Base-by-base conservation (phyloP, 2,888 invertebrate species). In the Hyposoter didymator region DNA sequence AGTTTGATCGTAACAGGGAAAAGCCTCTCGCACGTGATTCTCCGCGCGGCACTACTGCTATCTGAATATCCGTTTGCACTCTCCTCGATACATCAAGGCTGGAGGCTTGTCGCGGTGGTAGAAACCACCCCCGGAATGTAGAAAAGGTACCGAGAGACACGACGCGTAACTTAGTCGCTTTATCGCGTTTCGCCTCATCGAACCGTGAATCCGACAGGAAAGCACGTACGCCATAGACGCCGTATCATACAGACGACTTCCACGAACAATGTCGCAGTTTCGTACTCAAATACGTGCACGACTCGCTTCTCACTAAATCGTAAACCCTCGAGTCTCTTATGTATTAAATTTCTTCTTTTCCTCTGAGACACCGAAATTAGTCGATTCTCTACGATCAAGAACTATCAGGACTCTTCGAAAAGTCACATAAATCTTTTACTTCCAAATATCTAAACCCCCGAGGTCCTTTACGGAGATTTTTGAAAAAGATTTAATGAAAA, bases 101-200 rank as follows among this genome's bases (percentile, higher is more conserved):
- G 10, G 62, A 70, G 45, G 78, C 62, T 70, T 62, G 78, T 35
- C 47, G 10, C 47, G 10, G 28, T 22, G 12, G 32, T 17, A 6
- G 19, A 52, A n/a, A n/a, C 35, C 28, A 32, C 22, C 49, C 22
- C 49, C 49, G 10, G 22, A 19, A 49, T 47, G 49, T 76, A 76
- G 35, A 66, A 66, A 78, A 55, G 52, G 64, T 43, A 47, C 73
- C 81, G 62, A 35, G 70, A 55, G 75, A 55, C 70, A 78, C 69
- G 32, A 49, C 75, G 59, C 75, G 59, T 85, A 89, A 88, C 88
- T 89, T 62, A 70, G 79, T 86, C 84, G 86, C 85, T 89, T 89
- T 88, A 89, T 88, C 88, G 88, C 82, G 84, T 89, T 87, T 84
- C 88, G 87, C 88, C 88, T 87, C 88, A 88, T 88, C 89, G 88